Evolutionary conservation across 2,113 vertebrate species (phyloP), one percentile per base, ranked within the genome.

Genomic region (Nothobranchius furzeri): DNA sequence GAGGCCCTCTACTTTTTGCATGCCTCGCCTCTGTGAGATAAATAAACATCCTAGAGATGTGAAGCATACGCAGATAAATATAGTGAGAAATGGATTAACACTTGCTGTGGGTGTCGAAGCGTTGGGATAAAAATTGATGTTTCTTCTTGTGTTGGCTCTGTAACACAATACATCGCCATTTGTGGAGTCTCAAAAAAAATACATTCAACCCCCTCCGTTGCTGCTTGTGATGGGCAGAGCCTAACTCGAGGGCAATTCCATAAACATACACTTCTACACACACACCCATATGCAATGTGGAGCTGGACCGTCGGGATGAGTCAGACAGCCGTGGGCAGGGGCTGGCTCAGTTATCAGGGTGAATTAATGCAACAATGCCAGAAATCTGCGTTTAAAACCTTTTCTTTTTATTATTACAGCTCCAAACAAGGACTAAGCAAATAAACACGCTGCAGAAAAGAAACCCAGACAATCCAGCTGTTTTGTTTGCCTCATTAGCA

Each of bases 311-410:
- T 53, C 13, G 85, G 70, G 85, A 89, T 90, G 86, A 90, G 65
- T 90, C 86, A 89, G 78, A 76, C 60, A 15, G 75, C 88, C 69
- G 60, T 81, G 82, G 87, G 88, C 83, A 79, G 70, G 80, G 69
- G 70, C 80, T 66, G 78, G 76, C 81, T 83, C 73, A 78, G 73
- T 79, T 83, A 84, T 89, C 81, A 46, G 78, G 64, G 57, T 70
- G 85, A 84, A 87, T 88, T 60, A 87, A 82, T 74, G 58, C 58
- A 78, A 76, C 64, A 83, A 63, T 62, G 59, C 58, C 14, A 51
- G 56, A 51, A 76, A 45, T 67, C 69, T 66, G 70, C 43, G 37
- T 37, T 40, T 45, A 53, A 36, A 81, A 30, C 9, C 79, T 30
- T 7, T 60, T 68, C 42, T 57, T 70, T 46, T 68, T 76, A 55